Percentiles rank a stretch among this genome's conserved stretches.
These are phyloP conservation scores for Pelecanus crispus DNA, from an alignment of 2,113 vertebrate species.

Conservation along the genomic window DNA sequence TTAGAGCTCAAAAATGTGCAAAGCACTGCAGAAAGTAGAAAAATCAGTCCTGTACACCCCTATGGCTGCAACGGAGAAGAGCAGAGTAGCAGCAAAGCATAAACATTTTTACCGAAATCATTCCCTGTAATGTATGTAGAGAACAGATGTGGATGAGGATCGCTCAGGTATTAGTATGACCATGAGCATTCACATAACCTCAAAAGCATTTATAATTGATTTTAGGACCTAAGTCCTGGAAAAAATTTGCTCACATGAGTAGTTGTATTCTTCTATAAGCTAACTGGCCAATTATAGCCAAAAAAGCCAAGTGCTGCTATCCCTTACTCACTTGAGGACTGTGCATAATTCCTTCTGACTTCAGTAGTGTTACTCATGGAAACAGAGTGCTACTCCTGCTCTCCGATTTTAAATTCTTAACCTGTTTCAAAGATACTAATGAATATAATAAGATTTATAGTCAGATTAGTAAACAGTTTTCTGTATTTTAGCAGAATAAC, in stretches of 20 bases:
- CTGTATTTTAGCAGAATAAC: not conserved
- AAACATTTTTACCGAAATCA: not conserved
- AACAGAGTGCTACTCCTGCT: not conserved
- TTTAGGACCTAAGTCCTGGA: not conserved
- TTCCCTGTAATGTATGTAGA: not conserved
- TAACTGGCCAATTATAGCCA: not conserved
- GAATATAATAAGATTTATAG: not conserved
- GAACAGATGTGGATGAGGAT: not conserved
- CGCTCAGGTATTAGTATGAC: not conserved
- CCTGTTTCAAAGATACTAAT: not conserved
- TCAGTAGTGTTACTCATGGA: not conserved
- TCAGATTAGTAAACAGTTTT: not conserved
- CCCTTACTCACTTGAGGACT: not conserved
- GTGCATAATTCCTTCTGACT: not conserved
- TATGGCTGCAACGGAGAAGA: not conserved
- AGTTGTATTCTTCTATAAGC: not conserved
- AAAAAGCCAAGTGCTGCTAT: not conserved
- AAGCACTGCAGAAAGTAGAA: not conserved
- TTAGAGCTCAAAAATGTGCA: not conserved
- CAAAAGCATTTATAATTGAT: not conserved
- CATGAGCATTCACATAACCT: not conserved
- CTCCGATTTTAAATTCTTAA: not conserved
- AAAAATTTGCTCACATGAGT: not conserved
- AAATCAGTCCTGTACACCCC: not conserved
- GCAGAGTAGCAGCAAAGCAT: not conserved